Conservation (phyloP, 2,113 vertebrate species). For the Zootoca vivipara region DNA sequence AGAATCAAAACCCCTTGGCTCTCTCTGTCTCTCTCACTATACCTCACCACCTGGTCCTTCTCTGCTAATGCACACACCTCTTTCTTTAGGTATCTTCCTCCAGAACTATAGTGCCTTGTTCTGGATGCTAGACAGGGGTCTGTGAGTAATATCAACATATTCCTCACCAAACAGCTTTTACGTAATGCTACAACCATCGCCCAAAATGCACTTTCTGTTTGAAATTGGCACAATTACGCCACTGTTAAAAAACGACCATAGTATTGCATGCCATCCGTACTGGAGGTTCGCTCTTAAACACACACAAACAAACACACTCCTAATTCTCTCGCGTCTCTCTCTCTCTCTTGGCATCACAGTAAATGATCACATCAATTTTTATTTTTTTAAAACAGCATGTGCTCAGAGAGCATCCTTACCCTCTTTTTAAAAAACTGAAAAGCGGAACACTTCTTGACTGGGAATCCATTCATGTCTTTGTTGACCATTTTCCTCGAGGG, state of each 20-base stretch:
- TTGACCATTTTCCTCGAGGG: slow-evolving; percentile 89
- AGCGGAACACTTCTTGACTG: slow-evolving; percentile 97
- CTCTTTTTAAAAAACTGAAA: slow-evolving; percentile 99
- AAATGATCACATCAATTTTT: background rate
- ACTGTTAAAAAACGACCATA: background rate
- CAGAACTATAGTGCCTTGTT: background rate
- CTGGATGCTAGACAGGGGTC: slow-evolving; percentile 41
- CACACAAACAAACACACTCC: background rate
- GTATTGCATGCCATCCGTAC: accelerated
- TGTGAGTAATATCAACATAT: slow-evolving; percentile 30
- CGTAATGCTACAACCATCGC: slow-evolving; percentile 13
- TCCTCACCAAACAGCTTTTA: slow-evolving; percentile 50
- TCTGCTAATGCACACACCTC: background rate
- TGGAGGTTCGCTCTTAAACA: too few relatives aligned
- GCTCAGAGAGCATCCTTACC: slow-evolving; percentile 81
- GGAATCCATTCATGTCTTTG: slow-evolving; percentile 96
- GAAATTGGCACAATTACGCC: accelerated
- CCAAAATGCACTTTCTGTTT: background rate
- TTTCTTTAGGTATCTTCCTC: background rate
- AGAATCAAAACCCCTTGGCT: background rate
- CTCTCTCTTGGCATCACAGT: background rate
- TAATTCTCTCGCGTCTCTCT: slow-evolving; percentile 10
- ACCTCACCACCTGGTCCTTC: background rate
- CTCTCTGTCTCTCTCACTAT: background rate
- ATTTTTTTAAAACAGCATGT: too few relatives aligned